These are phyloP conservation scores for Formica aserva DNA, from an alignment of 2,888 invertebrate genomes.

Conservation along the genomic window DNA sequence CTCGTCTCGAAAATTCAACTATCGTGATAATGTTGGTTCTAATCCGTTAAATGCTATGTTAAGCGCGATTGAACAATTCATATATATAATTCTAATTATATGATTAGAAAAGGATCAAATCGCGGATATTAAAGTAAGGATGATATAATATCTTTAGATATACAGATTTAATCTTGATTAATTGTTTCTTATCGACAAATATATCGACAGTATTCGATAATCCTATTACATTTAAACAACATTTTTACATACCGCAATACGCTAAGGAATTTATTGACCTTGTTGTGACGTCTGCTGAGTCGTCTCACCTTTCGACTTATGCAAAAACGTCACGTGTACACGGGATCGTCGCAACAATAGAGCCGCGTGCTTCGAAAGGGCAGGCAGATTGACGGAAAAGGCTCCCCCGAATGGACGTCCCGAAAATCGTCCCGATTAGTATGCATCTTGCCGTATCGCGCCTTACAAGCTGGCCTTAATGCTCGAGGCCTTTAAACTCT, in stretches of 20 bases:
- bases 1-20: background rate
- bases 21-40: background rate
- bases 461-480: constrained; percentile 54
- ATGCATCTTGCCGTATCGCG: constrained; percentile 82
- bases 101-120: background rate
- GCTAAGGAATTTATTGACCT: background rate
- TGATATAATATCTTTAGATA: background rate
- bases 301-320: constrained; percentile 21
- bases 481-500: constrained; percentile 79
- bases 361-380: background rate
- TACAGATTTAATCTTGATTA: background rate
- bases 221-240: background rate
- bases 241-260: constrained; percentile 26
- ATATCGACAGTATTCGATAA: background rate
- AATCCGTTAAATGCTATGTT: background rate
- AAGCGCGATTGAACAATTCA: background rate
- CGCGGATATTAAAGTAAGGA: background rate
- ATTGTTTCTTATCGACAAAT: background rate
- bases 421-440: constrained; percentile 79
- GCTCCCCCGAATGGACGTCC: constrained; percentile 66
- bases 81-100: background rate
- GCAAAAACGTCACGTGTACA: background rate
- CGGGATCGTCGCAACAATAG: background rate
- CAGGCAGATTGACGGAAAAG: constrained; percentile 22
- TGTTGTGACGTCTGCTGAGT: constrained; percentile 15